Evolutionary conservation across 2,113 vertebrate species (phyloP).

Genomic region (Uria aalge): DNA sequence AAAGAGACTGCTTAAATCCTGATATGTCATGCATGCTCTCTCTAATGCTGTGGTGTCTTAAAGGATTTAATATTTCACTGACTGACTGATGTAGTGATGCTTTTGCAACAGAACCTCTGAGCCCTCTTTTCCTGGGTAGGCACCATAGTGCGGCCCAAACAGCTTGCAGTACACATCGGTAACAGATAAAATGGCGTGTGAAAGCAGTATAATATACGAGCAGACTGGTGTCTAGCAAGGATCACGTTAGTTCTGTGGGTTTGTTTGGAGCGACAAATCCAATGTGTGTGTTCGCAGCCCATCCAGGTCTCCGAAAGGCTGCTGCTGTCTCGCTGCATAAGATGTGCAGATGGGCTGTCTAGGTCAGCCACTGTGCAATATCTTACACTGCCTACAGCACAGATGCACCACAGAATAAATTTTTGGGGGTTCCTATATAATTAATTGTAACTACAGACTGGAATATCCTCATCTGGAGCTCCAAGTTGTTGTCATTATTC

Average conservation of each 20-base stretch:
- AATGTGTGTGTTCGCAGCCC: neutral
- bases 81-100: neutral
- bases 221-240: neutral
- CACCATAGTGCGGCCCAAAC: neutral
- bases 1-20: neutral
- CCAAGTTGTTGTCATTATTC: neutral
- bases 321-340: neutral
- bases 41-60: neutral
- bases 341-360: neutral
- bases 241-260: neutral
- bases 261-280: neutral
- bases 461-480: neutral
- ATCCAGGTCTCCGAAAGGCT: neutral
- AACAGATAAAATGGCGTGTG: neutral
- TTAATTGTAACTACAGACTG: neutral
- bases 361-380: neutral
- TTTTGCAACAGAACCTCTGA: neutral
- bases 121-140: neutral
- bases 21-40: neutral
- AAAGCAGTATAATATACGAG: neutral
- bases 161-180: neutral
- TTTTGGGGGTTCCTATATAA: neutral
- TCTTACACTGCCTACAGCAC: neutral
- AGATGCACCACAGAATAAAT: neutral
- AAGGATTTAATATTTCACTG: neutral